phyloP scores from a whole-genome alignment of 2,113 vertebrate species.

The Micronycteris hirsuta region DNA sequence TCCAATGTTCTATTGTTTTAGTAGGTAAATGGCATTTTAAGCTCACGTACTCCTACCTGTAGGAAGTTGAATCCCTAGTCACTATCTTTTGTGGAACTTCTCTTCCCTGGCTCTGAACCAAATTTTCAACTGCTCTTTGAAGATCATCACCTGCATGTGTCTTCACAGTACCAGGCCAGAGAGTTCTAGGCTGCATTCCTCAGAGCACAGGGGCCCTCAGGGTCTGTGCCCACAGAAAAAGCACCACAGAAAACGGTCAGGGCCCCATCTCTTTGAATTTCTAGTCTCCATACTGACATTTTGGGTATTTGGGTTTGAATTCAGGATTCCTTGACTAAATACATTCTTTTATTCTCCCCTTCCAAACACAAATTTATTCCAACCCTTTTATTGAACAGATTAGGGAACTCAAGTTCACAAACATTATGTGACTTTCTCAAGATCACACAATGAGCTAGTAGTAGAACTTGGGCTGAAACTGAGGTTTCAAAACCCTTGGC shows the following conservation, averaged over 20 bases:
- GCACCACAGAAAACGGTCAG: no score
- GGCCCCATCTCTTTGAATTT: not conserved
- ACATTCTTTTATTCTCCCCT: not conserved
- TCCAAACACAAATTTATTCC: not conserved
- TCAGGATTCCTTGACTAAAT: not conserved
- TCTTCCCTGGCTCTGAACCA: not conserved
- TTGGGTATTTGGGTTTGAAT: not conserved
- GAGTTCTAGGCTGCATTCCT: not conserved
- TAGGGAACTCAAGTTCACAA: not conserved
- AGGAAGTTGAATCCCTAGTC: not conserved
- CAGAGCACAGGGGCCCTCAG: not conserved
- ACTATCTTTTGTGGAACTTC: not conserved
- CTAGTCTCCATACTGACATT: not conserved
- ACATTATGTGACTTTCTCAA: not conserved
- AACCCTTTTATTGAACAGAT: not conserved
- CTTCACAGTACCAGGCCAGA: not conserved
- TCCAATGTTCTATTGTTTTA: not conserved
- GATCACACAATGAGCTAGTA: not conserved
- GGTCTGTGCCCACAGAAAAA: not conserved
- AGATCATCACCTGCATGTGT: not conserved
- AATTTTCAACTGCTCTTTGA: not conserved
- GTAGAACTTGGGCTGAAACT: not conserved
- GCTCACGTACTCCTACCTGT: not conserved
- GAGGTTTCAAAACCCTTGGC: not conserved
- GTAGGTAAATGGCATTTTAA: not conserved